These are phyloP conservation scores for Chauna torquata DNA, from an alignment of 2,113 vertebrate genomes.

Conservation along the genomic window DNA sequence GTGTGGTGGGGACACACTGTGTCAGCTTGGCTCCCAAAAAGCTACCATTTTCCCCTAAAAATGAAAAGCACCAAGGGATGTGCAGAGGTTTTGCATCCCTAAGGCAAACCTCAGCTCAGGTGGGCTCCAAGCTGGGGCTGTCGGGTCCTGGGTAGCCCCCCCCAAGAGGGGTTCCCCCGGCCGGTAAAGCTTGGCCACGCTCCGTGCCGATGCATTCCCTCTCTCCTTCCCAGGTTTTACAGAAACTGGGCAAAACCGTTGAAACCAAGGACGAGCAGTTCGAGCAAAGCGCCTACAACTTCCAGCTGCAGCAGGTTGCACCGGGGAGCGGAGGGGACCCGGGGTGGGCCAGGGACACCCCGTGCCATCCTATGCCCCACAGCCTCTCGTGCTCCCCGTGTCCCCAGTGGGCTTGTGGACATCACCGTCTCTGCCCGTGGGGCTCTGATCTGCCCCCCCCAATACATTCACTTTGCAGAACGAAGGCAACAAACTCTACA, in stretches of 20 bases:
- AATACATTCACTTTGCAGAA: constrained; percentile 70
- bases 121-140: not conserved
- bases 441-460: accelerated
- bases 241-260: constrained; percentile 88
- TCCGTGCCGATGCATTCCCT: not conserved
- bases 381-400: not conserved
- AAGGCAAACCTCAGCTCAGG: accelerated
- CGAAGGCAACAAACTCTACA: constrained; percentile 88
- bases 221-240: constrained; percentile 83
- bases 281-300: constrained; percentile 79
- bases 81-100: accelerated
- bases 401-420: accelerated
- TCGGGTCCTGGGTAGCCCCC: accelerated
- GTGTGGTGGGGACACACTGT: not conserved
- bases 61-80: accelerated
- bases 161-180: accelerated
- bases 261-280: constrained; percentile 93
- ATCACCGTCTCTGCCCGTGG: no score
- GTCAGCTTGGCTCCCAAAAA: not conserved
- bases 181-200: not conserved
- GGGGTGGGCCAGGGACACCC: not conserved
- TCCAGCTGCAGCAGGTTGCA: constrained; percentile 90
- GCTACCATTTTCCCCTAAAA: accelerated
- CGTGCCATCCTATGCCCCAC: no score
- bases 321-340: not conserved